Evolutionary conservation across 2,797 vertebrate species (phyloP).

Genomic region (Myotis planiceps): DNA sequence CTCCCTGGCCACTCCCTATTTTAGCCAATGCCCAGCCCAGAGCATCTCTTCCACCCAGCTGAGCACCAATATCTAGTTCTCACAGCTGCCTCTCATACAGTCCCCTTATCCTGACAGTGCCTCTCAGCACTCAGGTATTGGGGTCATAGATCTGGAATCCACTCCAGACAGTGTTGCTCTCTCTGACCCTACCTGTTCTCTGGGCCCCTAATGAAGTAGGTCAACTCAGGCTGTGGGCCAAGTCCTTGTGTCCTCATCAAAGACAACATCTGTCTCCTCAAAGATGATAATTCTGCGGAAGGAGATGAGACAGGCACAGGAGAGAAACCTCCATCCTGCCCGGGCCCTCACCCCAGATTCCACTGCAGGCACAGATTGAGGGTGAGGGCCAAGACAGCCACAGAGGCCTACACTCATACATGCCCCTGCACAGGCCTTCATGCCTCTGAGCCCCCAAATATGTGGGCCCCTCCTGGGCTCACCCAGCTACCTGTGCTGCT

Average conservation of each 20-base stretch:
- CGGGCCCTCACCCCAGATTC: slow-evolving; percentile 61
- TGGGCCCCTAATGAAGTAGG: slow-evolving; percentile 77
- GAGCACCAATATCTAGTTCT: neutral
- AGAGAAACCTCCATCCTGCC: slow-evolving; percentile 46
- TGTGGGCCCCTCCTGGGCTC: slow-evolving; percentile 56
- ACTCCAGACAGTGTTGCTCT: slow-evolving; percentile 36
- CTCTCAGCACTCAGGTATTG: neutral
- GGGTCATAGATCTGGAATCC: slow-evolving; percentile 49
- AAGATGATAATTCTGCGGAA: slow-evolving; percentile 71
- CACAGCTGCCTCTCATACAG: neutral
- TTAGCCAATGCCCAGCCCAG: neutral
- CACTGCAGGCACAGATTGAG: slow-evolving; percentile 45
- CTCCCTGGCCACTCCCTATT: neutral
- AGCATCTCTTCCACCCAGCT: neutral
- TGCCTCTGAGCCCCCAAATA: neutral
- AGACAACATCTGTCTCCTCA: slow-evolving; percentile 83
- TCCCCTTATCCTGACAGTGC: neutral
- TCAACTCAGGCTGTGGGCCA: slow-evolving; percentile 79
- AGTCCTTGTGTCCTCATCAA: slow-evolving; percentile 82
- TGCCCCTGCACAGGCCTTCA: neutral
- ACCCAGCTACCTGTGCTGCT: slow-evolving; percentile 76
- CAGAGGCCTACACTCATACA: neutral
- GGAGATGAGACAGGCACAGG: slow-evolving; percentile 39
- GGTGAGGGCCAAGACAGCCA: neutral
- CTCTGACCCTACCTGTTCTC: slow-evolving; percentile 80